phyloP scores from a whole-genome alignment of 2,888 invertebrate species.

The Acanthosepion esculentum region DNA sequence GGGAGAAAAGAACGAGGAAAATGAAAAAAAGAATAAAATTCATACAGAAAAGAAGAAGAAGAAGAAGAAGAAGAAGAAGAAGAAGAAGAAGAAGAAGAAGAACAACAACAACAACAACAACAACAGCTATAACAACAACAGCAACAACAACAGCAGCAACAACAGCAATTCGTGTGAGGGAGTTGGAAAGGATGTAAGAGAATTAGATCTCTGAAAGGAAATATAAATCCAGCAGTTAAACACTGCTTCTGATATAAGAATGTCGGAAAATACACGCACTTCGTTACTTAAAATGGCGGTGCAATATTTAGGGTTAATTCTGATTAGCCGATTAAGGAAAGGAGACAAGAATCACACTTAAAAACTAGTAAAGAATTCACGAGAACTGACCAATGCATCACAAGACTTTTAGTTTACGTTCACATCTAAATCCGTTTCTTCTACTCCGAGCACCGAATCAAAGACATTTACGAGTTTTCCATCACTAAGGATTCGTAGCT shows the following conservation, averaged over 20 bases:
- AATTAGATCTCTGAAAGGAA: not conserved
- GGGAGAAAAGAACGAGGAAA: no score
- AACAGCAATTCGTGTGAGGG: not conserved
- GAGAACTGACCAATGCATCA: not conserved
- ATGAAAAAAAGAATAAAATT: no score
- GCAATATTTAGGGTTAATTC: not conserved
- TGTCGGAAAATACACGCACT: not conserved
- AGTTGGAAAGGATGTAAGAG: not conserved
- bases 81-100: no score
- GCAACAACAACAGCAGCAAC: no score
- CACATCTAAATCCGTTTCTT: not conserved
- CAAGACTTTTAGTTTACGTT: not conserved
- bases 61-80: no score
- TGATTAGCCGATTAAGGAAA: not conserved
- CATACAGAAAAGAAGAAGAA: no score
- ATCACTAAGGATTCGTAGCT: not conserved
- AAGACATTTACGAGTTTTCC: constrained; percentile 33
- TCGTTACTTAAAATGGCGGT: not conserved
- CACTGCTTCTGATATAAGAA: not conserved
- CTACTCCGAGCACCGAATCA: not conserved
- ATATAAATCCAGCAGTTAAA: not conserved
- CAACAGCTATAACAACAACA: no score
- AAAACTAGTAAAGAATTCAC: constrained; percentile 11
- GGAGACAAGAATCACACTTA: not conserved
- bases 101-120: no score